Conservation (phyloP, 2,888 invertebrate genomes). For the Meta bourneti region DNA sequence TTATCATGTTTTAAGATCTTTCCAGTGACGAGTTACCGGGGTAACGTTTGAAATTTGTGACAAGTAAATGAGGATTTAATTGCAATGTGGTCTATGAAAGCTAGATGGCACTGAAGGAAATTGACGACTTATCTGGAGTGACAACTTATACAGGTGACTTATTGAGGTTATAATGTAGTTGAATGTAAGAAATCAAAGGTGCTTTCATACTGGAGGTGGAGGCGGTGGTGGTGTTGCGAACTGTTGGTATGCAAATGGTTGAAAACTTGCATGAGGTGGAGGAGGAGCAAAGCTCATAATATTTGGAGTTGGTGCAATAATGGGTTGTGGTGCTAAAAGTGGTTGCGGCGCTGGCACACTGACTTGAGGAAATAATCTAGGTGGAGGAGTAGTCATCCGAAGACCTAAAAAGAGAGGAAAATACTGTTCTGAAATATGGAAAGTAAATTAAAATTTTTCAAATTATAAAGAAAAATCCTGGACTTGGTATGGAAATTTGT, state of each 20-base stretch:
- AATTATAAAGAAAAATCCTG: background rate
- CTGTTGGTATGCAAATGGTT: slow-evolving; percentile 76
- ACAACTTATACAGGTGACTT: too few relatives aligned
- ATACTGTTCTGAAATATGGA: background rate
- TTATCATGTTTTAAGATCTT: too few relatives aligned
- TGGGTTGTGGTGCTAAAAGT: slow-evolving; percentile 65
- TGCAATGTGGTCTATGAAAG: too few relatives aligned
- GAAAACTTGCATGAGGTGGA: slow-evolving; percentile 76
- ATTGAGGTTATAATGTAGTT: too few relatives aligned
- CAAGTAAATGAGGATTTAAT: too few relatives aligned
- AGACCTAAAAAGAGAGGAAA: slow-evolving; percentile 42
- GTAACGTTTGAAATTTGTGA: too few relatives aligned
- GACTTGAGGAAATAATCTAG: slow-evolving; percentile 69
- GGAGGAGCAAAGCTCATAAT: slow-evolving; percentile 76
- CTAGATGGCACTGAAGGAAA: too few relatives aligned
- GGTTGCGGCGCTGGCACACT: slow-evolving; percentile 66
- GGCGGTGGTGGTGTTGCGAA: slow-evolving; percentile 74
- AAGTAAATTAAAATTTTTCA: background rate
- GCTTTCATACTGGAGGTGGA: slow-evolving; percentile 66
- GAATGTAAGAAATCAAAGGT: too few relatives aligned
- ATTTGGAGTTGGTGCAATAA: slow-evolving; percentile 70
- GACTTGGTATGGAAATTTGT: background rate
- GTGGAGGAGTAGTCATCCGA: slow-evolving; percentile 56
- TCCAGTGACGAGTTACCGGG: too few relatives aligned
- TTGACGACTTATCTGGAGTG: too few relatives aligned